These are phyloP conservation scores for Agelas oroides DNA, from an alignment of 37 sponge, comb jelly and placozoan species.

Conservation along the genomic window DNA sequence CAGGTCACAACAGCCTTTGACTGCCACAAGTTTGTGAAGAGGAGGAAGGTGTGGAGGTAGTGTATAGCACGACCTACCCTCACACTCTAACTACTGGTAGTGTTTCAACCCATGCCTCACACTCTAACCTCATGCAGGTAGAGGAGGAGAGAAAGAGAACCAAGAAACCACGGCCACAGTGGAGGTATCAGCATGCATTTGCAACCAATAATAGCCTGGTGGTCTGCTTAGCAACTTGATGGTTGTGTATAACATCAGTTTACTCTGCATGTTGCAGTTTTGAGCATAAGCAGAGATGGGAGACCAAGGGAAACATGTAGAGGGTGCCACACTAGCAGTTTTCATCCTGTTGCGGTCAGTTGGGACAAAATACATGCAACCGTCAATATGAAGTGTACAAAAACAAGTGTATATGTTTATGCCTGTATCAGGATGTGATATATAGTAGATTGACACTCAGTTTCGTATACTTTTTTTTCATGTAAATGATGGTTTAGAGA, in stretches of 20 bases:
- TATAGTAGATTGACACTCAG: no score
- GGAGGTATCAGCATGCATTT: conserved; percentile 40
- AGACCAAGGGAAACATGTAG: conserved; percentile 84
- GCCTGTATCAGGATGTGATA: no score
- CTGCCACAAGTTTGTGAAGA: conserved; percentile 47
- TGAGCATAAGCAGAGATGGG: conserved; percentile 79
- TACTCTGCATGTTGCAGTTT: conserved; percentile 31
- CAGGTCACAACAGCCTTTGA: conserved; percentile 76
- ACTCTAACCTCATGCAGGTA: no score
- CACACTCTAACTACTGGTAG: no score
- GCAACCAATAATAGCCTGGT: background rate
- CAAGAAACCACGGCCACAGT: conserved; percentile 44
- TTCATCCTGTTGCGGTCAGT: no score
- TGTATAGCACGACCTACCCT: background rate
- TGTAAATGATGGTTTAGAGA: no score
- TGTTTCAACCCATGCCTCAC: background rate
- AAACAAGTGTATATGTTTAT: no score
- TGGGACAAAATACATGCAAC: no score
- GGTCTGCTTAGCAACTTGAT: no score
- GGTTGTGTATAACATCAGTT: background rate
- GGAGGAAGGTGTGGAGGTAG: conserved; percentile 38
- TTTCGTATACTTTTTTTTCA: no score
- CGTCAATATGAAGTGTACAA: no score
- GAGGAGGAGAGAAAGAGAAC: conserved; percentile 33
- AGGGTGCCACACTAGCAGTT: no score